Percentiles rank a stretch among this genome's conserved stretches.
Evolutionary conservation across 2,797 vertebrate species (phyloP).

Genomic region (Knipowitschia caucasica): DNA sequence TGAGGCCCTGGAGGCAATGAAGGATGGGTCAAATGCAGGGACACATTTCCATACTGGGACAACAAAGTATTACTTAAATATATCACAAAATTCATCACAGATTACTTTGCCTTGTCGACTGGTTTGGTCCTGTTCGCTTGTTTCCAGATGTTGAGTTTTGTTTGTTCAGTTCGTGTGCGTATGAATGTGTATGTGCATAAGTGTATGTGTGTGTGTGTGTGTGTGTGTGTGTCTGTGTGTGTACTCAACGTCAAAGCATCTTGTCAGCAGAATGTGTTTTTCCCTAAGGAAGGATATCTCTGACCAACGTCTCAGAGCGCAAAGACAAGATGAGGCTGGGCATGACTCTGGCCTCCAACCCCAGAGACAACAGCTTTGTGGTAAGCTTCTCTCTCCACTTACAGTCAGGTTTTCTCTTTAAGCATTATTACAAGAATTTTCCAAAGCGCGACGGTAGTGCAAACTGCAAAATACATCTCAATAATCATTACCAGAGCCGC

Average conservation of each 20-base stretch:
- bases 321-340: constrained; percentile 99
- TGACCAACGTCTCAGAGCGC: constrained; percentile 94
- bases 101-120: too few species aligned
- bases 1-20: too few species aligned
- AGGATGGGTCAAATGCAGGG: too few species aligned
- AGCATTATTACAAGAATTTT: not conserved
- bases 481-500: too few species aligned
- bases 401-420: not conserved
- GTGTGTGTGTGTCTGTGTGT: not conserved
- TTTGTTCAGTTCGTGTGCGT: constrained; percentile 25
- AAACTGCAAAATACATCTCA: too few species aligned
- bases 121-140: not conserved
- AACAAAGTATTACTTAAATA: too few species aligned
- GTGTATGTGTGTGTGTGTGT: too few species aligned
- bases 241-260: constrained; percentile 8
- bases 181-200: not conserved
- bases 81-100: too few species aligned
- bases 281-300: constrained; percentile 90
- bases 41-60: too few species aligned
- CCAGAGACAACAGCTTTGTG: constrained; percentile 95
- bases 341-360: constrained; percentile 90
- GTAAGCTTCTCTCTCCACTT: constrained; percentile 67
- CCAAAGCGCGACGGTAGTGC: too few species aligned
- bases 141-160: constrained; percentile 47
- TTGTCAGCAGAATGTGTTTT: constrained; percentile 48